Evolutionary conservation across 2,888 invertebrate species (phyloP), one percentile per base, ranked within the genome.

Genomic region (Eucera pruinosa): DNA sequence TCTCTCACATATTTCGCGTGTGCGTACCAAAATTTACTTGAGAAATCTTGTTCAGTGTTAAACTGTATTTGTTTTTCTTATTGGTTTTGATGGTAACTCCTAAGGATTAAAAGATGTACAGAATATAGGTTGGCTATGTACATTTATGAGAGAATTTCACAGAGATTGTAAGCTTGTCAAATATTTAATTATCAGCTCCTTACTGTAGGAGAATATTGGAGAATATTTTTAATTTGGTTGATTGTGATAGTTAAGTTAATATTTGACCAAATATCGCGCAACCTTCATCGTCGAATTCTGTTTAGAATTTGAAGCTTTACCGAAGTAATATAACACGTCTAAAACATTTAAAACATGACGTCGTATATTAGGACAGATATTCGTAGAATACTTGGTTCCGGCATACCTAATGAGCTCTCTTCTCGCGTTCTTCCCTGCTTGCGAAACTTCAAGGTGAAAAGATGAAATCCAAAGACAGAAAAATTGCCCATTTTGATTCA

Each of bases 381-480:
- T 36, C 15, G 4, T 33, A 61, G 25, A 61, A 41, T 20, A 45
- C 43, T 52, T 36, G 20, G 5, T 61, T 61, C 36, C 68, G 36
- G 52, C 45, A 61, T 69, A 69, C 6, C 4, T 43, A 61, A 68
- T 27, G 25, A 61, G 27, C 15, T 36, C 1, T 2, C 23, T 9
- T 27, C 18, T 0, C 6, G 3, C 11, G 48, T 20, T 52, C 33
- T 55, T 58, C 47, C 18, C 27, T 5, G 47, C 13, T 73, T 67
- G 30, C 48, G 54, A 67, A 73, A 55, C 23, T 41, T 67, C 48
- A 72, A 72, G 60, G 72, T 39, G 20, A 57, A 64, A 9, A 43
- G 18, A 39, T 20, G 27, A 20, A 48, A 27, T 15, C 11, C 2
- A 23, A 52, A 18, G n/a, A 18, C 1, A 27, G n/a, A 30, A n/a